A percentile compares a stretch with the other conserved stretches of the same genome.
Evolutionary conservation across 2,113 vertebrate species (phyloP).

Genomic region (Rhinoptilus africanus): DNA sequence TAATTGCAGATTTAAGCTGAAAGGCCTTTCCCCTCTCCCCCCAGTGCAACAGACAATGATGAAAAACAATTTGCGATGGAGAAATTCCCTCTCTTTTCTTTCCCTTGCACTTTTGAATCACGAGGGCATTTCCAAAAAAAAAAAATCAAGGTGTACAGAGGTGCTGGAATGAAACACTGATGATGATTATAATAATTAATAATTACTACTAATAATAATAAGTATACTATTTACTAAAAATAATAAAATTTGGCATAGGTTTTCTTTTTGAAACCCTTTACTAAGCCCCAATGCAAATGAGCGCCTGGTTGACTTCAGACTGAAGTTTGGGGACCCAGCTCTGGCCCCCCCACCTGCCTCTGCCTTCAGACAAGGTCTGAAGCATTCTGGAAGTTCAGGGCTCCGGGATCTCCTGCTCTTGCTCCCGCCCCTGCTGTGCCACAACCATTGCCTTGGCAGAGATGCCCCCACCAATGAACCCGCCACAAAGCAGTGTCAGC

Average conservation of each 20-base stretch:
- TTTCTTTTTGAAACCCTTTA: not conserved
- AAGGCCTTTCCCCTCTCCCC: not conserved
- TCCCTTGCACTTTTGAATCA: not conserved
- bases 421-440: not conserved
- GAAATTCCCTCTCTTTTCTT: fast-evolving
- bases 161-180: not conserved
- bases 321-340: not conserved
- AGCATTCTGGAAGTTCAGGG: not conserved
- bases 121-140: not conserved
- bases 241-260: not conserved
- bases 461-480: not conserved
- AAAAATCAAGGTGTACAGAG: not conserved
- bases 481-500: not conserved
- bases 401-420: not conserved
- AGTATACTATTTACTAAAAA: too few species aligned
- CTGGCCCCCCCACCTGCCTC: not conserved
- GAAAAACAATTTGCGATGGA: not conserved
- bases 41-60: not conserved
- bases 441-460: not conserved
- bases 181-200: not conserved
- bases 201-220: not conserved
- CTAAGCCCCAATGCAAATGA: not conserved
- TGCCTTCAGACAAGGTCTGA: not conserved
- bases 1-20: not conserved
- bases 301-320: not conserved